These are phyloP conservation scores for Cliona cf. orientalis DNA, from an alignment of 37 sponge, comb jelly and placozoan genomes.

Conservation along the genomic window DNA sequence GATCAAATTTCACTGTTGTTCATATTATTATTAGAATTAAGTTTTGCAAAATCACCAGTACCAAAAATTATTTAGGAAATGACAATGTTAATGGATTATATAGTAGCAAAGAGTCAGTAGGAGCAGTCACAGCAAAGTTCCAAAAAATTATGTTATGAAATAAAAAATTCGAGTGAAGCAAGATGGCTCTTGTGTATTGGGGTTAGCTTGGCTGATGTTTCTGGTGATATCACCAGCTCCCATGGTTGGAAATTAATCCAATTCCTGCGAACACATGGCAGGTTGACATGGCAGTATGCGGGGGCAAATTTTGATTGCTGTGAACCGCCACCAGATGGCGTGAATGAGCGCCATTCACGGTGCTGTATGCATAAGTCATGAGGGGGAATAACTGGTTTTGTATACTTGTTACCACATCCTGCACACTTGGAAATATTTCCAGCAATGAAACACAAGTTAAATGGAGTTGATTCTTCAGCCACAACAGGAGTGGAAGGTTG, in stretches of 20 bases:
- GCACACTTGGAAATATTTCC: constrained; percentile 36
- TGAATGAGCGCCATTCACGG: constrained; percentile 31
- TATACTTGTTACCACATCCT: constrained; percentile 33
- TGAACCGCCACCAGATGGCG: neutral
- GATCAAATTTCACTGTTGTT: too few relatives aligned
- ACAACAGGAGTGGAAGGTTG: neutral
- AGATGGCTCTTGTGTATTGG: neutral
- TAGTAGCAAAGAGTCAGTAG: neutral
- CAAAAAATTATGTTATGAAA: neutral
- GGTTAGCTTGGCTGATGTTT: neutral
- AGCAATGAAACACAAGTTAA: constrained; percentile 17
- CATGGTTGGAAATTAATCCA: neutral
- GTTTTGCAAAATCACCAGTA: neutral
- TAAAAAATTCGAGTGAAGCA: neutral
- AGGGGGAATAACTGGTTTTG: constrained; percentile 9
- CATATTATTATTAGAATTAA: too few relatives aligned
- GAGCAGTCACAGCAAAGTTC: neutral
- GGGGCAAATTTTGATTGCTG: constrained; percentile 11
- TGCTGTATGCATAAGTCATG: constrained; percentile 38
- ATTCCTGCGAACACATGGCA: neutral
- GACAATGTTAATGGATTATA: neutral
- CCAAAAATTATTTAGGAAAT: neutral
- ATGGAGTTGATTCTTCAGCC: constrained; percentile 21
- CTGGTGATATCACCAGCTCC: constrained; percentile 2
- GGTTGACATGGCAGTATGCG: constrained; percentile 23